These are phyloP conservation scores for Ophion ellenae DNA, from an alignment of 2,888 invertebrate genomes.

Conservation along the genomic window DNA sequence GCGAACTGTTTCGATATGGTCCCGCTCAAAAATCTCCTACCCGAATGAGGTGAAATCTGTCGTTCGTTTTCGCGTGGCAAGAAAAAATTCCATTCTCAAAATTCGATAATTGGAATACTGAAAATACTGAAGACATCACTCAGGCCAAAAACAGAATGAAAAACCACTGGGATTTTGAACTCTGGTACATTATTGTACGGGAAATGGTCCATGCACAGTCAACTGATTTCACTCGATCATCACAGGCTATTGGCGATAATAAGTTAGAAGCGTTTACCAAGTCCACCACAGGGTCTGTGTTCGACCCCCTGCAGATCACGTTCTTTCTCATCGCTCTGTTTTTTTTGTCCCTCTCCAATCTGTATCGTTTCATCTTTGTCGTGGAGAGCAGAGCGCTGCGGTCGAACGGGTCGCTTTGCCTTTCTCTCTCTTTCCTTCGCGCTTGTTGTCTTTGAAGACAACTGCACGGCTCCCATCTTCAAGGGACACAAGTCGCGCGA, in stretches of 20 bases:
- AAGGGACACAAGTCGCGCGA: constrained; percentile 76
- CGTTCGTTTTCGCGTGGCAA: neutral
- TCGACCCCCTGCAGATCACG: constrained; percentile 67
- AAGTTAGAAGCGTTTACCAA: constrained; percentile 62
- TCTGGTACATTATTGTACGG: neutral
- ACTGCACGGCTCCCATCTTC: constrained; percentile 22
- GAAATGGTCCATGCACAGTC: constrained; percentile 11
- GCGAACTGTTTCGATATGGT: neutral
- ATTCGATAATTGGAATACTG: neutral
- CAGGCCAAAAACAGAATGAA: neutral
- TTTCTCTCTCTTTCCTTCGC: neutral
- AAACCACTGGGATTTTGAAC: neutral
- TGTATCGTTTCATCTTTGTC: constrained; percentile 57
- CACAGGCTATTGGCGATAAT: constrained; percentile 57
- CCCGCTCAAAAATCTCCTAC: neutral
- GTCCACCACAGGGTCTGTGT: constrained; percentile 31
- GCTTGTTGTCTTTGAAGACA: neutral
- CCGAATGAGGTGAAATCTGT: neutral
- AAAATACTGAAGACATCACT: neutral
- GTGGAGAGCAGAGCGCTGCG: constrained; percentile 28
- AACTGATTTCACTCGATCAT: constrained; percentile 64
- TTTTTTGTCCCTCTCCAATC: constrained; percentile 37
- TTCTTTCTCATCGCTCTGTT: constrained; percentile 24
- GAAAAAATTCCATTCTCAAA: neutral
- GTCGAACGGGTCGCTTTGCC: constrained; percentile 37